Evolutionary conservation across 2,797 vertebrate genomes (phyloP).

Genomic region (Semaprochilodus insignis): DNA sequence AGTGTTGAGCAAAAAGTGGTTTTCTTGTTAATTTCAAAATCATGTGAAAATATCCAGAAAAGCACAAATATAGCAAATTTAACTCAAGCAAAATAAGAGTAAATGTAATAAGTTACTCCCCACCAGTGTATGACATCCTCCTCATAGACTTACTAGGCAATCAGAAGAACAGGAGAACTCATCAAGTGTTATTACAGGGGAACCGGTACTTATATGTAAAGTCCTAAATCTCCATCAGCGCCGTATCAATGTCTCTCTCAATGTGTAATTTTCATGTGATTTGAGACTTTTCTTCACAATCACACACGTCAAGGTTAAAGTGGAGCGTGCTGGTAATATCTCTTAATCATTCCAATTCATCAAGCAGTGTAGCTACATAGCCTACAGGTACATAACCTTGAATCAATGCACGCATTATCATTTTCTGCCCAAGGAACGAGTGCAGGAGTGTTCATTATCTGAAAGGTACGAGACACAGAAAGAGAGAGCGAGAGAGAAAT

Average conservation of each 20-base stretch:
- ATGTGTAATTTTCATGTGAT: neutral
- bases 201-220: neutral
- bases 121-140: too few relatives aligned
- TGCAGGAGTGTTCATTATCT: neutral
- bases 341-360: conserved; percentile 15
- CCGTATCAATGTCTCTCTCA: too few relatives aligned
- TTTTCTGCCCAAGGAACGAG: neutral
- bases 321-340: conserved; percentile 67
- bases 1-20: too few relatives aligned
- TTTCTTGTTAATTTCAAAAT: too few relatives aligned
- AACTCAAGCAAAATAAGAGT: too few relatives aligned
- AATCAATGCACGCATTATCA: neutral
- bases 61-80: too few relatives aligned
- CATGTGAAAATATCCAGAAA: too few relatives aligned
- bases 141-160: neutral
- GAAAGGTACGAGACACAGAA: neutral
- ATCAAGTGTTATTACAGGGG: neutral
- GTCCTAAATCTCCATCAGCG: neutral
- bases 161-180: neutral
- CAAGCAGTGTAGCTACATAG: neutral
- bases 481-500: neutral
- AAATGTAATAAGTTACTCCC: too few relatives aligned
- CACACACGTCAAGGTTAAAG: conserved; percentile 68
- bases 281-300: neutral
- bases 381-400: conserved; percentile 12